Conservation (phyloP, 2,113 vertebrate species). For the Pangasianodon hypophthalmus region DNA sequence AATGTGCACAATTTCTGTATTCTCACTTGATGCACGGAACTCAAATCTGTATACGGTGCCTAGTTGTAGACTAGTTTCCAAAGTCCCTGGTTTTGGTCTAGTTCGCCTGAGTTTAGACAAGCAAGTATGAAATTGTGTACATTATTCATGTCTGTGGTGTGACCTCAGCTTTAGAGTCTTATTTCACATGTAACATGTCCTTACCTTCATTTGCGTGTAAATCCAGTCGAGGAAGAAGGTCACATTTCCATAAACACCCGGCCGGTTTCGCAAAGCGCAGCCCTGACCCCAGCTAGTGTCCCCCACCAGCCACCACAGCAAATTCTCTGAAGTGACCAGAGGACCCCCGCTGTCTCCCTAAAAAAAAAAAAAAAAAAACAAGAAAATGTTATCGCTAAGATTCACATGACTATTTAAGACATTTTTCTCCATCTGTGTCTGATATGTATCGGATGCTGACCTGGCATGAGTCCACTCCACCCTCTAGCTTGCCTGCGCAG, state of each 20-base stretch:
- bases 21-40: not conserved
- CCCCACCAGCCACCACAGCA: constrained; percentile 87
- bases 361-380: constrained; percentile 42
- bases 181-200: not conserved
- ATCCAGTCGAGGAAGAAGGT: constrained; percentile 84
- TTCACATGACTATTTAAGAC: not conserved
- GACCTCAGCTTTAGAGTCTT: not conserved
- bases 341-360: constrained; percentile 96
- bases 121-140: not conserved
- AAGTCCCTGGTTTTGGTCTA: not conserved
- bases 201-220: constrained; percentile 83
- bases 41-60: no score
- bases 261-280: constrained; percentile 79
- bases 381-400: not conserved
- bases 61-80: not conserved
- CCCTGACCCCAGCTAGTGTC: constrained; percentile 90
- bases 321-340: constrained; percentile 74
- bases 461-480: constrained; percentile 86
- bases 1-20: no score
- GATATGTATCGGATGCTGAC: constrained; percentile 64
- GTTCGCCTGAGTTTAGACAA: not conserved
- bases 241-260: constrained; percentile 87
- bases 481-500: constrained; percentile 82
- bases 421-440: not conserved
- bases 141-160: not conserved